Base-by-base conservation (phyloP, 2,797 vertebrate genomes). In the Sardinella longiceps region DNA sequence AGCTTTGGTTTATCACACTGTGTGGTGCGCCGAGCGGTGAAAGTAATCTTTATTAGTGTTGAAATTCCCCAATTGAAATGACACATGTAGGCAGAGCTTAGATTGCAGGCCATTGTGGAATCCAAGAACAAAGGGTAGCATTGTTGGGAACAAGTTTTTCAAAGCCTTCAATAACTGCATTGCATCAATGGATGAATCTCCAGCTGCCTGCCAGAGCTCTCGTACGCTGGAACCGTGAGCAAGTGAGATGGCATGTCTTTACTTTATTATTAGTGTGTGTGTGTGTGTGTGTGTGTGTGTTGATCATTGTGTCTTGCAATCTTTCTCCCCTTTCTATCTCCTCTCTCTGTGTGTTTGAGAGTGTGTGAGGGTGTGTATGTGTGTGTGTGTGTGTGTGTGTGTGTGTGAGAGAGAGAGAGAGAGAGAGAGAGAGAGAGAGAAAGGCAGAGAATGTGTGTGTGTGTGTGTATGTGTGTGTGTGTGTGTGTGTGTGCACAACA, bases 51-150 rank as follows among this genome's bases (percentile, higher is more conserved):
- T 20, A 43, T 77, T 43, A 43, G 33, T 77, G 70, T 77, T 77
- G 70, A 77, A 77, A 77, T 77, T 77, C 37, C 37, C 33, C 70
- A 77, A 77, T 77, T 77, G 70, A 77, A 77, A 43, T 77, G 37
- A 77, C 70, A 77, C 37, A 77, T 5, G 39, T 23, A 53, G 51
- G 51, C 51, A 23, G 18, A 20, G 6, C 37, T 23, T 18, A 77
- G 70, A 77, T 77, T 43, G 70, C 20, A 39, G 70, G 18, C 70
- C 70, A 77, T 77, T 74, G 66, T 74, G 66, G 66, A 39, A 9
- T 37, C 1, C 37, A 20, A 33, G 70, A 77, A 77, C 70, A 77
- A 77, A 77, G 70, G 37, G 70, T 33, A 20, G 70, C 70, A 77
- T 77, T 77, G 70, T 77, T 77, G 33, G 7, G 20, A 77, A 43